These are phyloP conservation scores for Tadarida brasiliensis DNA, from an alignment of 2,797 vertebrate genomes.

Conservation along the genomic window DNA sequence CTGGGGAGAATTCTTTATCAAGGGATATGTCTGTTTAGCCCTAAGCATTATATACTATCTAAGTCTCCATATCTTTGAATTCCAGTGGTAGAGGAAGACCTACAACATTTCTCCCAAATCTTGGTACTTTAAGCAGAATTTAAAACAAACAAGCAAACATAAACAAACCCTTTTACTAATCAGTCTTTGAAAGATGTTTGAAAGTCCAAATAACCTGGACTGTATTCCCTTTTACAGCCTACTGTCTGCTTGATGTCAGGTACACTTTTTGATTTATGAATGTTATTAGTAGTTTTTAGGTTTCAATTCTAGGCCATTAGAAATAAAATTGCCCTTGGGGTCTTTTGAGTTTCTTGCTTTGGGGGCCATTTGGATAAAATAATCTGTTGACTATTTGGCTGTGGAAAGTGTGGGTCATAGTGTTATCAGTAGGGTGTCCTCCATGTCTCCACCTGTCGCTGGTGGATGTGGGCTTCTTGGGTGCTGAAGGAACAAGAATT, in stretches of 20 bases:
- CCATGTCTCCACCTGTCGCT: not conserved
- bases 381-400: not conserved
- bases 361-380: not conserved
- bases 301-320: slow-evolving; percentile 48
- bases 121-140: slow-evolving; percentile 50
- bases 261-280: slow-evolving; percentile 24
- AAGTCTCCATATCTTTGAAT: slow-evolving; percentile 18
- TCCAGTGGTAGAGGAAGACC: not conserved
- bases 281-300: not conserved
- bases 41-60: slow-evolving; percentile 3
- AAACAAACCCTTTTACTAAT: not conserved
- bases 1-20: not conserved
- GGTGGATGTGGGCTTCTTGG: not conserved
- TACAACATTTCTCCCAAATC: not conserved
- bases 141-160: not conserved
- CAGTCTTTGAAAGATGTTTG: slow-evolving; percentile 32
- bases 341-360: slow-evolving; percentile 64
- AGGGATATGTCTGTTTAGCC: not conserved
- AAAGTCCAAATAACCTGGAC: not conserved
- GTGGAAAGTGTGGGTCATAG: not conserved
- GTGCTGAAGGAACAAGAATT: not conserved
- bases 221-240: slow-evolving; percentile 18
- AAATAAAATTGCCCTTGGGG: slow-evolving; percentile 25
- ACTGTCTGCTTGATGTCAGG: not conserved
- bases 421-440: not conserved